Evolutionary conservation across 2,888 invertebrate genomes (phyloP), one percentile per base, ranked within the genome.

Genomic region (Hirtodrosophila alboralis): DNA sequence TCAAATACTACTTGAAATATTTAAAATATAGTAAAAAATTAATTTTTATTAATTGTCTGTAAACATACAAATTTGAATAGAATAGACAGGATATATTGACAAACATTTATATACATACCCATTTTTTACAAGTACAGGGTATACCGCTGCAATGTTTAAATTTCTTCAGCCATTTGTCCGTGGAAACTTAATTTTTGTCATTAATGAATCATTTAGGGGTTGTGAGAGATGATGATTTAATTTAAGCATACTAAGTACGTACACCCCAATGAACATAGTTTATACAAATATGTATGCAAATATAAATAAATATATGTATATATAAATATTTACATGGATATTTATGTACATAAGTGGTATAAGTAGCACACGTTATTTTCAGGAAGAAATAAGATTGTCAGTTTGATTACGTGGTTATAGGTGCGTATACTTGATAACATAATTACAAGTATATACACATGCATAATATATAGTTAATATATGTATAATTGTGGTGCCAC

Each of bases 401-500:
- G 31, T 49, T 54, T 49, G 44, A 49, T 54, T 69, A 43, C 54
- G 49, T 64, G 33, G 33, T 52, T 21, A 26, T 31, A 45, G 5
- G 13, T 45, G 33, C 41, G 28, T 37, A 38, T 63, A 38, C 53
- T 27, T 43, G 54, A 16, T 33, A 30, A 61, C 61, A 61, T 61
- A 68, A 53, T 68, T 61, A 51, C 41, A 43, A 28, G 9, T 37
- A 27, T 37, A 27, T 38, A 14, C 14, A 30, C 26, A 31, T 45
- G 21, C 14, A 45, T 41, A 40, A 30, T 26, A 9, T 12, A 18
- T 30, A 31, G 18, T 33, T 9, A 26, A 43, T 14, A 26, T 21
- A 26, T 27, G 23, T 61, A 34, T 40, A 40, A 36, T 38, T 56
- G 60, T 48, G 61, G 45, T 63, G 54, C 48, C 62, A 73, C 43